phyloP scores from a whole-genome alignment of 2,888 invertebrate species.

The Dorcus parallelipipedus region DNA sequence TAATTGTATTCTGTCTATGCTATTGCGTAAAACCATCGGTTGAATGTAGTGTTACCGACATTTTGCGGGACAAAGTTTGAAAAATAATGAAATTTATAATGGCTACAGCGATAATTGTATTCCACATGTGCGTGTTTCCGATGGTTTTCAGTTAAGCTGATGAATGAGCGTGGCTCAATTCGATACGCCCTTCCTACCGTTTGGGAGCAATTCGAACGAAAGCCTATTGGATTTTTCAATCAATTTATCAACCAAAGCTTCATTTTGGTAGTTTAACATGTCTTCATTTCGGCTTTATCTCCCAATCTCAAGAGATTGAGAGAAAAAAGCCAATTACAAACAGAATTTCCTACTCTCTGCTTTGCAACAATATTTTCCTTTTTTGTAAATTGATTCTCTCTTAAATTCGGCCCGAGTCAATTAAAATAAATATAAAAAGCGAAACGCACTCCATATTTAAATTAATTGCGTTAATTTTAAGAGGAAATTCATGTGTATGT shows the following conservation, averaged over 20 bases:
- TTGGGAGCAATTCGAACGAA: slow-evolving; percentile 20
- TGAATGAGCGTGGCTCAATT: not conserved
- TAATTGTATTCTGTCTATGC: not conserved
- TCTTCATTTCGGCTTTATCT: no score
- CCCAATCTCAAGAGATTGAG: no score
- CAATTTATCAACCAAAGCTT: slow-evolving; percentile 19
- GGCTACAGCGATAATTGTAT: not conserved
- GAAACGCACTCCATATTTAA: no score
- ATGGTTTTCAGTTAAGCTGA: not conserved
- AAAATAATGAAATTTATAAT: slow-evolving; percentile 2
- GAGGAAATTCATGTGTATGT: no score
- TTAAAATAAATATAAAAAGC: no score
- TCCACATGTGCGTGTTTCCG: not conserved
- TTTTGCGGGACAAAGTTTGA: not conserved
- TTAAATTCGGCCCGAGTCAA: no score
- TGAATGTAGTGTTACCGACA: not conserved
- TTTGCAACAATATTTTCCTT: no score
- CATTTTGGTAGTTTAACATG: slow-evolving; percentile 10
- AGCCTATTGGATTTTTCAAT: slow-evolving; percentile 23
- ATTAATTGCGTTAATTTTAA: no score
- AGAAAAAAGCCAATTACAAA: no score
- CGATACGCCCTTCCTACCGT: no score
- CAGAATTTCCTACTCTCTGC: no score
- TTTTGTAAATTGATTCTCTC: no score
- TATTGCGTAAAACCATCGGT: not conserved